A percentile compares a stretch with the other conserved stretches of the same genome.
These are phyloP conservation scores for Enteromius argenteus DNA, from an alignment of 2,797 vertebrate genomes.

Conservation along the genomic window DNA sequence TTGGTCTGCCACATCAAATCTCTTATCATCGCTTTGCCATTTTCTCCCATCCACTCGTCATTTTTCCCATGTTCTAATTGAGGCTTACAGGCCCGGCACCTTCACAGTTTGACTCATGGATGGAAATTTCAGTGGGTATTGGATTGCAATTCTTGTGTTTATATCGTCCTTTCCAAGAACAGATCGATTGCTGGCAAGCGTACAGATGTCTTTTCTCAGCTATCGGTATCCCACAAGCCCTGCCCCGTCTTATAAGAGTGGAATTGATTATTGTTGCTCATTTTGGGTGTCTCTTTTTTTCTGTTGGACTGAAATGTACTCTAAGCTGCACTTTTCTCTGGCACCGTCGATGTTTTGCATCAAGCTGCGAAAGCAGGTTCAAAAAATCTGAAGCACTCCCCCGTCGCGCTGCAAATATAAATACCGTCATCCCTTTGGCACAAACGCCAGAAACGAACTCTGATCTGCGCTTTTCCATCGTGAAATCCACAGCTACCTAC, in stretches of 20 bases:
- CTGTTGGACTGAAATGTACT: conserved; percentile 44
- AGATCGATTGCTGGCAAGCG: conserved; percentile 53
- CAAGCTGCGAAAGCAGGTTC: conserved; percentile 29
- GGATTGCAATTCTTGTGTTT: conserved; percentile 50
- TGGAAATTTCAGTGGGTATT: conserved; percentile 39
- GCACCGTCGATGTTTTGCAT: conserved; percentile 47
- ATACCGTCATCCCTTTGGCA: conserved; percentile 49
- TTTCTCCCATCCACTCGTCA: conserved; percentile 45
- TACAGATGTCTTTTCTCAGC: conserved; percentile 55
- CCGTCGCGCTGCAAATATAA: conserved; percentile 36
- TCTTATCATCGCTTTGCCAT: conserved; percentile 54
- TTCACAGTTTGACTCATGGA: conserved; percentile 38
- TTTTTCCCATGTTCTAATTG: conserved; percentile 47
- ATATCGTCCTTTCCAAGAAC: conserved; percentile 50
- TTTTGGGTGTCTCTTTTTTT: conserved; percentile 35
- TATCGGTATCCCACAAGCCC: conserved; percentile 42
- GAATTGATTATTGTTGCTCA: conserved; percentile 55
- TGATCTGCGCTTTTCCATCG: conserved; percentile 44
- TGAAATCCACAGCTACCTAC: conserved; percentile 34
- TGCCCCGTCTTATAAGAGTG: conserved; percentile 41
- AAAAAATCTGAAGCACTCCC: conserved; percentile 39
- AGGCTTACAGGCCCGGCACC: conserved; percentile 38
- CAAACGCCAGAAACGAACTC: conserved; percentile 46
- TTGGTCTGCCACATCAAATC: conserved; percentile 58
- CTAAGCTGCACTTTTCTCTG: conserved; percentile 43